Percentiles rank a stretch among this genome's conserved stretches.
Evolutionary conservation across 2,113 vertebrate genomes (phyloP).

Genomic region (Gadus chalcogrammus): DNA sequence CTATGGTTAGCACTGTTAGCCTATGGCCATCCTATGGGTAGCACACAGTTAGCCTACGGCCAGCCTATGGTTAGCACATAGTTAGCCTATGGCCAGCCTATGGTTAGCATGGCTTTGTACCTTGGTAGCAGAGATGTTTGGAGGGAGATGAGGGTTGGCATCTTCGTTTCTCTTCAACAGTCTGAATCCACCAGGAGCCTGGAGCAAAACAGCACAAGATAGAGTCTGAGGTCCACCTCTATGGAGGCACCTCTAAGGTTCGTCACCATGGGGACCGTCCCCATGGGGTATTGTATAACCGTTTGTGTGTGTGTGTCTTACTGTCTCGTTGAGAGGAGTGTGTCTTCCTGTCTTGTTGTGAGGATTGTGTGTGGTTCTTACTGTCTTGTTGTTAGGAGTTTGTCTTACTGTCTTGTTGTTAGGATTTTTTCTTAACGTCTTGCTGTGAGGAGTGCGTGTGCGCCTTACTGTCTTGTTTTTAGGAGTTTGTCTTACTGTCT

Average conservation of each 20-base stretch:
- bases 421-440: no score
- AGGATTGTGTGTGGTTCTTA: neutral
- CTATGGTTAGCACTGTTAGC: no score
- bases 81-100: neutral
- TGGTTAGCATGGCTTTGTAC: slow-evolving; percentile 35
- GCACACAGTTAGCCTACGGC: no score
- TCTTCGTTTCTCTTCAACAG: slow-evolving; percentile 76
- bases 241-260: no score
- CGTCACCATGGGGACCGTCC: no score
- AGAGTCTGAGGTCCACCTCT: no score
- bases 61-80: no score
- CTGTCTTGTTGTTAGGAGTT: neutral
- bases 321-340: neutral
- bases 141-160: slow-evolving; percentile 27
- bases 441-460: neutral
- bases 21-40: no score
- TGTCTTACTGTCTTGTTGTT: no score
- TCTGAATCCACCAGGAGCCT: slow-evolving; percentile 59
- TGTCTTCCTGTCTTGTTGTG: slow-evolving; percentile 47
- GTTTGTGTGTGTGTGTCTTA: neutral
- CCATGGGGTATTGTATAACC: no score
- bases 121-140: slow-evolving; percentile 58
- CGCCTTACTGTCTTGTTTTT: neutral
- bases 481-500: neutral
- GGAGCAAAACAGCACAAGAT: slow-evolving; percentile 13